Conservation (phyloP, 2,797 vertebrate genomes). For the Psittacula echo region DNA sequence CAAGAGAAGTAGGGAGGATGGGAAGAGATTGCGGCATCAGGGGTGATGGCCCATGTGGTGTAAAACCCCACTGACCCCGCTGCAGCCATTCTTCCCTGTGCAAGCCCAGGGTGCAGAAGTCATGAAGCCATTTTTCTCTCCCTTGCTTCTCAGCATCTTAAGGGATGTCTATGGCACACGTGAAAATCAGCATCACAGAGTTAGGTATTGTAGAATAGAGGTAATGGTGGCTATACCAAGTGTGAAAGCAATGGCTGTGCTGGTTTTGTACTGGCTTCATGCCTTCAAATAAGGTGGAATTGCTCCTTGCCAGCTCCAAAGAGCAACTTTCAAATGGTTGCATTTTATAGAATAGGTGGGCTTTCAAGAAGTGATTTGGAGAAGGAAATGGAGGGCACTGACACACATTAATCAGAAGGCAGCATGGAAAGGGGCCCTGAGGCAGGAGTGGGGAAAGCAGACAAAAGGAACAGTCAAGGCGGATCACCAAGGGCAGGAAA, state of each 20-base stretch:
- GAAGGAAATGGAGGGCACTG: constrained; percentile 68
- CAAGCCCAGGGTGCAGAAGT: background rate
- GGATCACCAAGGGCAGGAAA: constrained; percentile 54
- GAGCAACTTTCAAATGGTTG: background rate
- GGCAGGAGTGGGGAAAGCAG: background rate
- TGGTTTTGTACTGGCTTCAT: background rate
- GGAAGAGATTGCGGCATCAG: background rate
- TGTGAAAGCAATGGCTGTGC: background rate
- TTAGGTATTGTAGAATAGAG: background rate
- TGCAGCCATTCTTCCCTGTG: background rate
- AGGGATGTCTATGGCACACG: accelerated
- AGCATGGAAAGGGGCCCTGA: constrained; percentile 34
- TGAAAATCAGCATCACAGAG: background rate
- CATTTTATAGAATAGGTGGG: constrained; percentile 34
- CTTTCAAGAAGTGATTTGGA: constrained; percentile 61
- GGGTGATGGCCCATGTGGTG: background rate
- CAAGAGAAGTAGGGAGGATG: background rate
- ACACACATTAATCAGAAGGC: constrained; percentile 64
- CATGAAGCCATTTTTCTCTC: background rate
- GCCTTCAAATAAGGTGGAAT: background rate
- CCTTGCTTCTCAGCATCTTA: background rate
- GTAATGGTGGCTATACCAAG: background rate
- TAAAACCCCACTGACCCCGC: background rate
- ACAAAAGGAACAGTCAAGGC: constrained; percentile 59
- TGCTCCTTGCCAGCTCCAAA: background rate